These are phyloP conservation scores for Patiria pectinifera DNA, from an alignment of 53 echinoderm and acorn worm species.

Conservation along the genomic window DNA sequence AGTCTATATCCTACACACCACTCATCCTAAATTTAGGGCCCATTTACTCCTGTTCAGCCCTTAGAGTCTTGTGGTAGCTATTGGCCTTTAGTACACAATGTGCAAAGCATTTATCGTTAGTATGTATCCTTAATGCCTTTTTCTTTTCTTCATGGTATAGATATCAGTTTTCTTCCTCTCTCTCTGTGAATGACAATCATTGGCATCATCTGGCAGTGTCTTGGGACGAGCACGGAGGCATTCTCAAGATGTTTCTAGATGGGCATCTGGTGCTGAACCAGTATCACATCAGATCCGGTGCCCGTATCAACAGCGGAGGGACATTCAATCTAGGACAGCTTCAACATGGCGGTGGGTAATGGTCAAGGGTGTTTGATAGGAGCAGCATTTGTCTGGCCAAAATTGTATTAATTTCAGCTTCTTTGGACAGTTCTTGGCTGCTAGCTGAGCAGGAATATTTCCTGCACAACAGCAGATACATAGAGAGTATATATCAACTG, in stretches of 20 bases:
- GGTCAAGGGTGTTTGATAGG: no score
- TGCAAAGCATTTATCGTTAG: background rate
- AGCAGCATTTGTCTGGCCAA: no score
- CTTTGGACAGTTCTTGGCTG: no score
- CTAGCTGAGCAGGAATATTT: no score
- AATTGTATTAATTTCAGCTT: no score
- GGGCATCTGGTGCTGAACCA: background rate
- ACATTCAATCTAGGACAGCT: background rate
- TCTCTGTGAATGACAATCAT: conserved; percentile 40
- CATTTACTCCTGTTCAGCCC: no score
- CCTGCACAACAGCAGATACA: no score
- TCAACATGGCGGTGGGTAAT: no score
- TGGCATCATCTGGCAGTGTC: conserved; percentile 68
- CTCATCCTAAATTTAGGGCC: no score
- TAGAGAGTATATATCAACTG: no score
- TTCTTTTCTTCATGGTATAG: background rate
- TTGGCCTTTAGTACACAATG: background rate
- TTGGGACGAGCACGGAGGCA: background rate
- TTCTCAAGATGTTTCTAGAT: background rate
- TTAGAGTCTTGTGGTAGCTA: no score
- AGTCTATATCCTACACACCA: no score
- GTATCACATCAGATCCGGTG: background rate
- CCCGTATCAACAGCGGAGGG: background rate
- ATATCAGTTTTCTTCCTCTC: background rate
- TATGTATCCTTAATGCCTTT: background rate